Base-by-base conservation (phyloP, 2,888 invertebrate genomes). In the Tetragonula carbonaria region DNA sequence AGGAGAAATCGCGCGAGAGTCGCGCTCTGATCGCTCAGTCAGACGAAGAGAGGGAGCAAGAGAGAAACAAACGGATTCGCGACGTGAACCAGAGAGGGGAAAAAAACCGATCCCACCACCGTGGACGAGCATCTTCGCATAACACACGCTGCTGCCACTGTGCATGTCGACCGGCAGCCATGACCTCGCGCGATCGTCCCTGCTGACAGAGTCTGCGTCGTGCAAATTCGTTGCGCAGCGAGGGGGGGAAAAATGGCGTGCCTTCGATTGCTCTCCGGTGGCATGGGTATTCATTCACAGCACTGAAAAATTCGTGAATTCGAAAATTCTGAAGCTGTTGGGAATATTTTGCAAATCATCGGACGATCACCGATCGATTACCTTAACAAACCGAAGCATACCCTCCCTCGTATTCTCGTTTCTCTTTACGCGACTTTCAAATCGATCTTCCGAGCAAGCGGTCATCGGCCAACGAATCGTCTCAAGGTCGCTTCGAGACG, bases 121-220 rank as follows among this genome's bases (percentile, higher is more conserved):
- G 82, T 85, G 75, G 73, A 28, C 78, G 82, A 86, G 76, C 72
- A 76, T 80, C 66, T 78, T 78, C 53, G 77, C 50, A 55, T 2
- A 28, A 28, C 28, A 66, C 66, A 18, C 53, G 53, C 16, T 5
- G 78, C 80, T 65, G 62, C 70, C 78, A 65, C 80, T 55, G 66
- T 55, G 66, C 18, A 67, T 82, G 62, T 67, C 80, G 74, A 70
- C 74, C 68, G 81, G 82, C 89, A 86, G 88, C 88, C 90, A 90
- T 89, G 88, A 89, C 90, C 88, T 88, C 88, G 79, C 83, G 66
- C 86, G 75, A 80, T 78, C 80, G 59, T 73, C 59, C n/a, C 65
- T 51, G 78, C 65, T 51, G 78, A 80, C 76, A 57, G 66, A 65
- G 66, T 65, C 62, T 57, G 38, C 67, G 45, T 75, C 75, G 86